Conservation (phyloP, 1,140 invertebrate species). For the Drosophila pachea region DNA sequence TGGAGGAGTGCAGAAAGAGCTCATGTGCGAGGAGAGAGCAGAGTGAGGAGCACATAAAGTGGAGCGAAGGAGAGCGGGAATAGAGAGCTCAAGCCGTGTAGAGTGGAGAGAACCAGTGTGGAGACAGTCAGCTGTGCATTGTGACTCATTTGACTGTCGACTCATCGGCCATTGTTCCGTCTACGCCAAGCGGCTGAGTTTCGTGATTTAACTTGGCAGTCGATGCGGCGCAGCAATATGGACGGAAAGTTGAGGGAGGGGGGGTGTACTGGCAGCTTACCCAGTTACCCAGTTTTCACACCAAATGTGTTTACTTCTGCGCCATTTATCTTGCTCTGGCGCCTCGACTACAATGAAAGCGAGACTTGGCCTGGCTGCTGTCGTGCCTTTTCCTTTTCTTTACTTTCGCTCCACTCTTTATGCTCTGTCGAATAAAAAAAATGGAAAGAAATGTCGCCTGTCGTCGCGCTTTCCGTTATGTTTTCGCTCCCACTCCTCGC, state of each 20-base stretch:
- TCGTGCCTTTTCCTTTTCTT: slow-evolving; percentile 17
- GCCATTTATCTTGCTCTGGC: slow-evolving; percentile 75
- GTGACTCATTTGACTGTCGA: slow-evolving; percentile 48
- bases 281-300: slow-evolving; percentile 56
- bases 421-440: slow-evolving; percentile 29
- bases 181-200: slow-evolving; percentile 36
- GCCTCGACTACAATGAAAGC: slow-evolving; percentile 62
- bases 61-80: not conserved
- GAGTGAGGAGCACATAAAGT: not conserved
- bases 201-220: slow-evolving; percentile 51
- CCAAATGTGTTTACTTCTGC: slow-evolving; percentile 71
- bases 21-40: slow-evolving; percentile 12
- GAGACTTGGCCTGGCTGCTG: slow-evolving; percentile 9
- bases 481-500: not conserved
- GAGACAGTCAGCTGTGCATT: not conserved
- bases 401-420: slow-evolving; percentile 36
- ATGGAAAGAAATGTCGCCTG: slow-evolving; percentile 7
- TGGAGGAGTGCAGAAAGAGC: slow-evolving; percentile 8
- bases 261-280: not conserved
- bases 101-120: not conserved
- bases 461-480: not conserved
- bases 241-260: not conserved
- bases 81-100: no score
- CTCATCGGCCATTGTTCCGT: slow-evolving; percentile 57
- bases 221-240: slow-evolving; percentile 8